Conservation (phyloP, 2,888 invertebrate genomes). For the Tanytarsus gracilentus region DNA sequence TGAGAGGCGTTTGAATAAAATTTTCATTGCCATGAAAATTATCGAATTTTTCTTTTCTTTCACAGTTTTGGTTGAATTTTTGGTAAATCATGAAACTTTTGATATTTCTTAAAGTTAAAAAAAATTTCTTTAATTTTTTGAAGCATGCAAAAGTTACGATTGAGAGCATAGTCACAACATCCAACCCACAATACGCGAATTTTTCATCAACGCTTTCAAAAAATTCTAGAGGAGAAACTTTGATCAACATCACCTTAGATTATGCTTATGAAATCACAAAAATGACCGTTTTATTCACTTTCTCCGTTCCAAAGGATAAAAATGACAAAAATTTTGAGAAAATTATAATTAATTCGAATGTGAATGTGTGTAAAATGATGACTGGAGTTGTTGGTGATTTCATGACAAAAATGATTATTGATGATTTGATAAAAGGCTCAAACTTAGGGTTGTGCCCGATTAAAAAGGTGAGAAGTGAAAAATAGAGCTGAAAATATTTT, state of each 20-base stretch:
- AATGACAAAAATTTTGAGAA: neutral
- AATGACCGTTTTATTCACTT: neutral
- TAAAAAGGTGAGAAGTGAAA: neutral
- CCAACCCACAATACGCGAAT: neutral
- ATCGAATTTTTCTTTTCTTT: too few relatives aligned
- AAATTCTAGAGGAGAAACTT: neutral
- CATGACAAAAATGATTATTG: neutral
- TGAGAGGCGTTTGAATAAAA: too few relatives aligned
- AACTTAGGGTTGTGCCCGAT: neutral
- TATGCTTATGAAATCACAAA: neutral
- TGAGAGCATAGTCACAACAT: neutral
- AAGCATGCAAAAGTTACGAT: neutral
- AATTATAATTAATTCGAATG: neutral
- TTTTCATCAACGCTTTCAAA: neutral
- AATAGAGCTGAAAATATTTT: too few relatives aligned
- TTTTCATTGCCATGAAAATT: too few relatives aligned
- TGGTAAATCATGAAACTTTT: too few relatives aligned
- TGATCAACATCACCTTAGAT: neutral
- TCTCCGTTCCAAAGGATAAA: neutral
- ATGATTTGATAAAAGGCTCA: neutral
- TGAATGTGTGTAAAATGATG: neutral
- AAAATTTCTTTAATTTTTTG: too few relatives aligned
- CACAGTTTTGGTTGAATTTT: too few relatives aligned
- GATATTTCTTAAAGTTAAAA: too few relatives aligned
- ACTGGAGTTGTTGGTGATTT: neutral